A percentile compares a stretch with the other conserved stretches of the same genome.
Evolutionary conservation across 2,888 invertebrate genomes (phyloP).

Genomic region (Drosophila limbata): DNA sequence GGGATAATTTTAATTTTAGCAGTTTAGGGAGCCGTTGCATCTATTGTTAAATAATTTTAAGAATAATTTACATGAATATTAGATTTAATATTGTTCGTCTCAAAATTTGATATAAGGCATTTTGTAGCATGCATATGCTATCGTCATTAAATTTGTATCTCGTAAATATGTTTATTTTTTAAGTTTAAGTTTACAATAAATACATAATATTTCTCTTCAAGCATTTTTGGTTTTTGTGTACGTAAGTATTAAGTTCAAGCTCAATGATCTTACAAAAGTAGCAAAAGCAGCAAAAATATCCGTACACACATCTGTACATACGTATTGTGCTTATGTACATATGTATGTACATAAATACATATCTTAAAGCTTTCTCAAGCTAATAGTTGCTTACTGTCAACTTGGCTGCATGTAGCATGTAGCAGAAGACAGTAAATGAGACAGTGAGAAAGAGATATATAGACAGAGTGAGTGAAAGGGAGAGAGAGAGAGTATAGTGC

Average conservation of each 20-base stretch:
- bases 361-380: slow-evolving; percentile 28
- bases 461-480: background rate
- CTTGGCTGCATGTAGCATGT: slow-evolving; percentile 50
- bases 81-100: no score
- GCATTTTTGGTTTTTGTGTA: no score
- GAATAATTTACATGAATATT: no score
- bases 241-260: background rate
- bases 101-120: no score
- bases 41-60: no score
- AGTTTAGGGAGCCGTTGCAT: no score
- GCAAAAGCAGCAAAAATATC: background rate
- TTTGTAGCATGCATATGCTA: no score
- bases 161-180: no score
- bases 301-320: background rate
- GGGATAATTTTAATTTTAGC: no score
- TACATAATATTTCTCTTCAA: no score
- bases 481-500: slow-evolving; percentile 33
- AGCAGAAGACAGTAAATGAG: slow-evolving; percentile 1
- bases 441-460: background rate
- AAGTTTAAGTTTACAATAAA: no score
- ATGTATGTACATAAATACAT: background rate
- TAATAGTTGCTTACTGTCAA: slow-evolving; percentile 48
- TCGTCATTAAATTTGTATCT: no score
- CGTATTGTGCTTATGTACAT: background rate
- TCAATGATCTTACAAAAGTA: background rate